Evolutionary conservation across 1,140 invertebrate species (phyloP).

Genomic region (Musca vetustissima): DNA sequence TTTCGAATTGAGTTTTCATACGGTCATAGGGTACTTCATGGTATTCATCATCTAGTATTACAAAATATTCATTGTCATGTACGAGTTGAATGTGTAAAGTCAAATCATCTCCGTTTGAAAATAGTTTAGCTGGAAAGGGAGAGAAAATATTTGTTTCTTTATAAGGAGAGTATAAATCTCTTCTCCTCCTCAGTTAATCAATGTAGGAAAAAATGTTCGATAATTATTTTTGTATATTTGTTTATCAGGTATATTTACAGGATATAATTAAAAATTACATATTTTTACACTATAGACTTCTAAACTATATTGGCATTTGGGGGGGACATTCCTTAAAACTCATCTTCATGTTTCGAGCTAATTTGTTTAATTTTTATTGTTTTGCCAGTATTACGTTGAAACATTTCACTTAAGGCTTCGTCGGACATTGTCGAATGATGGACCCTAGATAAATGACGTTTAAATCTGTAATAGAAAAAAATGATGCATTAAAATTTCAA

Average conservation of each 20-base stretch:
- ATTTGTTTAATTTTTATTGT: not conserved
- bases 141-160: not conserved
- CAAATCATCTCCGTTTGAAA: not conserved
- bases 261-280: not conserved
- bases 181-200: too few species aligned
- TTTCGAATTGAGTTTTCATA: too few species aligned
- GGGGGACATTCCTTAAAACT: not conserved
- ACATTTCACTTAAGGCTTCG: constrained; percentile 27
- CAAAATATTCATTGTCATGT: too few species aligned
- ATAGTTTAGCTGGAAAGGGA: constrained; percentile 6
- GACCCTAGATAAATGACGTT: constrained; percentile 25
- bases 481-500: not conserved
- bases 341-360: not conserved
- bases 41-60: too few species aligned
- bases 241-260: too few species aligned
- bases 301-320: too few species aligned
- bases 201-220: too few species aligned
- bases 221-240: too few species aligned
- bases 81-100: not conserved
- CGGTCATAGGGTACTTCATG: too few species aligned
- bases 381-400: constrained; percentile 31
- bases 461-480: constrained; percentile 25
- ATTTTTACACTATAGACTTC: too few species aligned
- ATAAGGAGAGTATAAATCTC: not conserved
- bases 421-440: constrained; percentile 27